Percentiles rank a stretch among this genome's conserved stretches.
phyloP scores from a whole-genome alignment of 2,888 invertebrate genomes.

The Drosophila paramelanica region DNA sequence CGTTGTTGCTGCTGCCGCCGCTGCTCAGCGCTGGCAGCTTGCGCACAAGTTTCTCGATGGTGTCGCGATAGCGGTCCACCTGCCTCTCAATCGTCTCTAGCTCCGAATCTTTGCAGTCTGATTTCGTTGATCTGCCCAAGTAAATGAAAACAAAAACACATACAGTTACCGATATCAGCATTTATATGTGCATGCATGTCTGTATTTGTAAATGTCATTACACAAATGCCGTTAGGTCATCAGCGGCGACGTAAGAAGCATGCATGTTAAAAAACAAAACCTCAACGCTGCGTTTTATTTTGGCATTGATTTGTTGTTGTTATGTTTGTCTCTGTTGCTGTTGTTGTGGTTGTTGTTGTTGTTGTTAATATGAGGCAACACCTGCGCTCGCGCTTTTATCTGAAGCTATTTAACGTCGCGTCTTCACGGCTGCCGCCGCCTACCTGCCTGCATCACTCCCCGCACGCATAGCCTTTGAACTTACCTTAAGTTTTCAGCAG shows the following conservation, averaged over 20 bases:
- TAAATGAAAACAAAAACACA: conserved; percentile 19
- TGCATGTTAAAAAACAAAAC: conserved; percentile 30
- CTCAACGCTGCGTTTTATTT: conserved; percentile 58
- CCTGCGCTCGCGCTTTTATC: conserved; percentile 51
- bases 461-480: conserved; percentile 67
- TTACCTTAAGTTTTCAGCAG: conserved; percentile 85
- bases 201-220: conserved; percentile 15
- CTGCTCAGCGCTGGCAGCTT: conserved; percentile 81
- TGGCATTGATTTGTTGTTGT: conserved; percentile 56
- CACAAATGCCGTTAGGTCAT: conserved; percentile 70
- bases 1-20: conserved; percentile 58
- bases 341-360: conserved; percentile 29
- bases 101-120: conserved; percentile 82
- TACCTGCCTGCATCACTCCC: neutral
- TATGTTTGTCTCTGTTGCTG: conserved; percentile 29
- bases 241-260: conserved; percentile 48
- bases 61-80: conserved; percentile 84
- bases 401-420: conserved; percentile 39
- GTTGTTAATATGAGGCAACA: conserved; percentile 72
- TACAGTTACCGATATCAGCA: neutral
- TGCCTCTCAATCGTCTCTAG: conserved; percentile 83
- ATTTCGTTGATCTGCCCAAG: conserved; percentile 60
- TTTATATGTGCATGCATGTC: neutral
- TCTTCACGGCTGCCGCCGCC: conserved; percentile 25
- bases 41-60: conserved; percentile 85